These are phyloP conservation scores for Sparus aurata DNA, from an alignment of 2,797 vertebrate genomes.

Conservation along the genomic window DNA sequence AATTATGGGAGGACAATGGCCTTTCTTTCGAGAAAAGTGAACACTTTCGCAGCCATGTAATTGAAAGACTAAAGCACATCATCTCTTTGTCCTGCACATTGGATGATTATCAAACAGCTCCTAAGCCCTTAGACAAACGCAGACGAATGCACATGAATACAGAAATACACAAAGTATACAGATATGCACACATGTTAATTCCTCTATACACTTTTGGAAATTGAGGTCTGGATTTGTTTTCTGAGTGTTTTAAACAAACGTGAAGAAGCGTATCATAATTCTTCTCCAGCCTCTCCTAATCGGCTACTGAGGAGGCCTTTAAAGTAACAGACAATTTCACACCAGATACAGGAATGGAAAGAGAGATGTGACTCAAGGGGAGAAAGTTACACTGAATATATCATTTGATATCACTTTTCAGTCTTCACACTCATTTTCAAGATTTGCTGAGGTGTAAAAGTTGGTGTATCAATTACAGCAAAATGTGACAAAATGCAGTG, in stretches of 20 bases:
- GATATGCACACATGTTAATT: neutral
- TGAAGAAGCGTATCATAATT: no score
- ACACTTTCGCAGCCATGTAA: constrained; percentile 47
- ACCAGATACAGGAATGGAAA: neutral
- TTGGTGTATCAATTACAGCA: no score
- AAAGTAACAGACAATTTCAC: neutral
- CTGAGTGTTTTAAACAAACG: neutral
- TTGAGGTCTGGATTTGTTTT: neutral
- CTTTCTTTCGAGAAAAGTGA: constrained; percentile 53
- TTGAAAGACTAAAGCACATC: constrained; percentile 17
- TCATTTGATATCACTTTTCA: neutral
- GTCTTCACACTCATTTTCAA: no score
- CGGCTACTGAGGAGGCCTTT: neutral
- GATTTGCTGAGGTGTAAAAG: no score
- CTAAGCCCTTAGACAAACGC: constrained; percentile 7
- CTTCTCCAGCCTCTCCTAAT: neutral
- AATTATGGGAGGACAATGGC: constrained; percentile 59
- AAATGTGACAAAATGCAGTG: no score
- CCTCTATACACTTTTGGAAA: neutral
- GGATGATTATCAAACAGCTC: neutral
- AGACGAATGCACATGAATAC: neutral
- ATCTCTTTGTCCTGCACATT: constrained; percentile 19
- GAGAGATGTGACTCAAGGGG: neutral
- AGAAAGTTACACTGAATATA: neutral
- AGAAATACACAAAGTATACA: neutral